phyloP scores from a whole-genome alignment of 2,888 invertebrate species.

The Oscheius sp. region DNA sequence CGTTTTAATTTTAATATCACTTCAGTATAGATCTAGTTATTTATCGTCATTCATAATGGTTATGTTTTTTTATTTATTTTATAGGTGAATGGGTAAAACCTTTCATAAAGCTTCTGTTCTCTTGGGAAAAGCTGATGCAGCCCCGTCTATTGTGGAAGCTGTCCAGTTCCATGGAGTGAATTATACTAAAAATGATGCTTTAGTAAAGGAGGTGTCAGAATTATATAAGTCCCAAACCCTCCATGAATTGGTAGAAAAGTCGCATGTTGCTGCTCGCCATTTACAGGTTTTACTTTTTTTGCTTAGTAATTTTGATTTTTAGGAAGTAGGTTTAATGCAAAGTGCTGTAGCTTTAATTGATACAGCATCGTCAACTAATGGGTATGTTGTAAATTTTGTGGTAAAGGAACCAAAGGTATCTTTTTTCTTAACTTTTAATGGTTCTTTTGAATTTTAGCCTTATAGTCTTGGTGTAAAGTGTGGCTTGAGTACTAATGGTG shows the following conservation, averaged over 20 bases:
- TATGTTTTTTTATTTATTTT: background rate
- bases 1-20: too few species aligned
- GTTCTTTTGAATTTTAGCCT: constrained; percentile 23
- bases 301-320: constrained; percentile 19
- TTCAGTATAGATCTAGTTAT: background rate
- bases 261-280: constrained; percentile 62
- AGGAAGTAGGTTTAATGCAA: constrained; percentile 82
- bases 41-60: background rate
- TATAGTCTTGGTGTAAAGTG: constrained; percentile 62
- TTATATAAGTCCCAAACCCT: constrained; percentile 86
- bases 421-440: background rate
- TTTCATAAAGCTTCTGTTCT: constrained; percentile 56
- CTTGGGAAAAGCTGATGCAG: constrained; percentile 40
- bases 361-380: constrained; percentile 78
- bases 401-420: constrained; percentile 79
- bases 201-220: constrained; percentile 77
- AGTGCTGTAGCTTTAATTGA: constrained; percentile 87
- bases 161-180: constrained; percentile 66
- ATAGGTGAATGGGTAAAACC: constrained; percentile 36
- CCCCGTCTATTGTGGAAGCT: constrained; percentile 56
- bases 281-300: constrained; percentile 47
- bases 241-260: constrained; percentile 76
- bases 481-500: constrained; percentile 65
- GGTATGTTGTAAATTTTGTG: constrained; percentile 82
- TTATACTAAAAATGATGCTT: constrained; percentile 63